Conservation (phyloP, 2,797 vertebrate species). For the Hemibagrus guttatus region DNA sequence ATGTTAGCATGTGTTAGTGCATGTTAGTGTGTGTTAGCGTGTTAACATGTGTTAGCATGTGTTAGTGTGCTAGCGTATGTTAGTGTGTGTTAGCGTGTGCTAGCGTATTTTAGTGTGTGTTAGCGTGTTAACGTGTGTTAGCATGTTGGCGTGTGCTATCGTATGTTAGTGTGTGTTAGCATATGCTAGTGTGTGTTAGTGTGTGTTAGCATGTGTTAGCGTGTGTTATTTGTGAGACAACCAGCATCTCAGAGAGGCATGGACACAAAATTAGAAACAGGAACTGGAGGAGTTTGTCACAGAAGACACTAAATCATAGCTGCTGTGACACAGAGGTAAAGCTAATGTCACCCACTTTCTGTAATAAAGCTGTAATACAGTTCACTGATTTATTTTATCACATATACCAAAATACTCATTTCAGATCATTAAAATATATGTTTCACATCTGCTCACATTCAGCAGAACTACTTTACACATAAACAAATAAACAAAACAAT, state of each 20-base stretch:
- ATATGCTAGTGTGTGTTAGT: too few relatives aligned
- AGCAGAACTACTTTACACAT: neutral
- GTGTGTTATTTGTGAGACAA: neutral
- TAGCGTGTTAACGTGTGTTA: neutral
- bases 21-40: too few relatives aligned
- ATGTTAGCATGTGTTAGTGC: too few relatives aligned
- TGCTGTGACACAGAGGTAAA: neutral
- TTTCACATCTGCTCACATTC: neutral
- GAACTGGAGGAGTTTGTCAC: neutral
- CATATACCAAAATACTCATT: neutral
- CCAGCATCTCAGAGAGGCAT: neutral
- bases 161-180: too few relatives aligned
- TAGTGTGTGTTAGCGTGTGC: too few relatives aligned
- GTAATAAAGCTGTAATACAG: neutral
- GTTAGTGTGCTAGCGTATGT: too few relatives aligned
- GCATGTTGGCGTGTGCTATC: too few relatives aligned
- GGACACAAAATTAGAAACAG: conserved; percentile 27
- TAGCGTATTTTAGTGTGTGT: too few relatives aligned
- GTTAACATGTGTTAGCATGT: too few relatives aligned
- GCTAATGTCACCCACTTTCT: neutral
- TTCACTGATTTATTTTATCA: neutral
- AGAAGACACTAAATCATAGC: neutral
- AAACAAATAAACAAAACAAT: neutral
- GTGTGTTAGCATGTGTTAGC: too few relatives aligned
- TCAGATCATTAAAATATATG: neutral